These are phyloP conservation scores for Regulus satrapa DNA, from an alignment of 2,113 vertebrate genomes.

Conservation along the genomic window DNA sequence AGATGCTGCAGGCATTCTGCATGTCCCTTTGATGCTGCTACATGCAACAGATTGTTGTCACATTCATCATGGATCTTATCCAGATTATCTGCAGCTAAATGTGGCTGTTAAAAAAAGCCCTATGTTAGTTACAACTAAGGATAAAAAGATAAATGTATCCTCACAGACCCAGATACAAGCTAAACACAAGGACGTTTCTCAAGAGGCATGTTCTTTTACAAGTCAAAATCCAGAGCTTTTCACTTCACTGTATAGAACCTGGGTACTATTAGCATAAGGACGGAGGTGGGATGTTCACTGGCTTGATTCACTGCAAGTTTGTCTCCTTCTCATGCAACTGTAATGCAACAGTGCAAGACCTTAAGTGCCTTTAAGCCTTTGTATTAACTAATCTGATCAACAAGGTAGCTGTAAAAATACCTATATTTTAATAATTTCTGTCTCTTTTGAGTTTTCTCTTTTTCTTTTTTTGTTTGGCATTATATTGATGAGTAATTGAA, in stretches of 20 bases:
- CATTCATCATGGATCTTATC: constrained; percentile 91
- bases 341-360: not conserved
- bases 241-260: not conserved
- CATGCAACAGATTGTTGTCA: constrained; percentile 92
- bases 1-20: constrained; percentile 95
- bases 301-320: not conserved
- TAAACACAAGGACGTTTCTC: not conserved
- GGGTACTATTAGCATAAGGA: not conserved
- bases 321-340: not conserved
- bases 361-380: not conserved
- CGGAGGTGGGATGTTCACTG: not conserved
- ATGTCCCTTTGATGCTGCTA: constrained; percentile 89
- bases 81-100: constrained; percentile 93
- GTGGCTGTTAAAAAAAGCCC: constrained; percentile 76
- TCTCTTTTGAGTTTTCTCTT: not conserved
- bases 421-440: not conserved
- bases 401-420: not conserved
- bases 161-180: not conserved
- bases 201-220: not conserved
- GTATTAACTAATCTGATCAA: not conserved
- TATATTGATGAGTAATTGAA: not conserved
- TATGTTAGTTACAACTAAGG: not conserved
- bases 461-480: not conserved
- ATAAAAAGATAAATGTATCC: not conserved
- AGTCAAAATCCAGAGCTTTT: not conserved